These are phyloP conservation scores for Campylomormyrus tamandua DNA, from an alignment of 2,113 vertebrate species.

Conservation along the genomic window DNA sequence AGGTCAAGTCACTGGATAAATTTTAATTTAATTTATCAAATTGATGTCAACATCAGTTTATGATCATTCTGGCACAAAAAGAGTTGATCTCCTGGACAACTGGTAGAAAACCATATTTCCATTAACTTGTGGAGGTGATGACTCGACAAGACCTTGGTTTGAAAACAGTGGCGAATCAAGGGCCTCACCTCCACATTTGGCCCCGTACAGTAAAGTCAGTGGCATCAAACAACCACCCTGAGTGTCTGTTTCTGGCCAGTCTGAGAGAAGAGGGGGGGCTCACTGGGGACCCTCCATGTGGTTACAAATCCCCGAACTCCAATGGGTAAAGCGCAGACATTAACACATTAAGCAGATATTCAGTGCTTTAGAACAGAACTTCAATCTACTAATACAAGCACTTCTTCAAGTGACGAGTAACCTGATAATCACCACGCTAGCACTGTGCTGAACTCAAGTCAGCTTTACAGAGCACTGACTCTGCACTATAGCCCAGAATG, in stretches of 20 bases:
- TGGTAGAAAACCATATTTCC: neutral
- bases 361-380: neutral
- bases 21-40: slow-evolving; percentile 13
- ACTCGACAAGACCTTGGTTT: neutral
- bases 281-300: neutral
- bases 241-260: neutral
- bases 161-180: neutral
- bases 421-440: neutral
- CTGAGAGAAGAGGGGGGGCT: neutral
- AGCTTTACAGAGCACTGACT: neutral
- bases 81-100: neutral
- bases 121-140: neutral
- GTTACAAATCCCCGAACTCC: neutral
- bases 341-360: neutral
- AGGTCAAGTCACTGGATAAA: slow-evolving; percentile 17
- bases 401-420: neutral
- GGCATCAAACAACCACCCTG: neutral
- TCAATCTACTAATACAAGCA: neutral
- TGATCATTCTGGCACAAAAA: neutral
- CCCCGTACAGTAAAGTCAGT: neutral
- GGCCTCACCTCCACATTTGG: neutral
- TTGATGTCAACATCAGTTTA: slow-evolving; percentile 13
- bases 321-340: neutral
- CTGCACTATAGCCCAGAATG: neutral
- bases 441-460: neutral